These are phyloP conservation scores for Vulpes lagopus DNA, from an alignment of 2,113 vertebrate species.

Conservation along the genomic window DNA sequence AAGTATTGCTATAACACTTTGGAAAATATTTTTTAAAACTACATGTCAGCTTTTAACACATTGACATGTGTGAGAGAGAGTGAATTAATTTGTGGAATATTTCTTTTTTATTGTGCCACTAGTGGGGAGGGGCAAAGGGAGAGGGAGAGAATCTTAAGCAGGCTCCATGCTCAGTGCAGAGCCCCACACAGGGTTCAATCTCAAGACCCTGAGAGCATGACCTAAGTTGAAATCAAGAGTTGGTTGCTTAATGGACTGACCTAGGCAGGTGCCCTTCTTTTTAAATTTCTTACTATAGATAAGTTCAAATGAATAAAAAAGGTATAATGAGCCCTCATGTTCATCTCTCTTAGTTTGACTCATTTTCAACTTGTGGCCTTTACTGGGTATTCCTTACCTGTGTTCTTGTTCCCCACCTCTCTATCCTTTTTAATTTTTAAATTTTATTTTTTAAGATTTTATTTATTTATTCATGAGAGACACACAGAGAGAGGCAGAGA, in stretches of 20 bases:
- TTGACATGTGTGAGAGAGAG: background rate
- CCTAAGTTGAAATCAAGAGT: background rate
- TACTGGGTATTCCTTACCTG: background rate
- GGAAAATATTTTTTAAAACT: constrained; percentile 46
- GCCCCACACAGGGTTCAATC: background rate
- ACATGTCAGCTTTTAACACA: background rate
- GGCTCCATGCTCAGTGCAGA: background rate
- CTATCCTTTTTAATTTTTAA: background rate
- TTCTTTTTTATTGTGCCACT: background rate
- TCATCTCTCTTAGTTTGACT: background rate
- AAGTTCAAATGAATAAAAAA: background rate
- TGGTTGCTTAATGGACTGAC: background rate
- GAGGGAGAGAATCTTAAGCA: background rate
- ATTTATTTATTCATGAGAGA: no score
- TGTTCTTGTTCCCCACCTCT: background rate
- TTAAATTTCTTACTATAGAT: background rate
- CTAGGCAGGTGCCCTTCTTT: background rate
- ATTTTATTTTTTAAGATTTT: no score
- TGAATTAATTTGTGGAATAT: background rate
- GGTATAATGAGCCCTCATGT: background rate
- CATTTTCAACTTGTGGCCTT: background rate
- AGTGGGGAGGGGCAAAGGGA: background rate
- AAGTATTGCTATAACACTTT: constrained; percentile 31
- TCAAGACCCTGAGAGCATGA: background rate
- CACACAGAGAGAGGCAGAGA: no score